A percentile compares a stretch with the other conserved stretches of the same genome.
Evolutionary conservation across 2,888 invertebrate genomes (phyloP).

Genomic region (Alloscopus bannaensis): DNA sequence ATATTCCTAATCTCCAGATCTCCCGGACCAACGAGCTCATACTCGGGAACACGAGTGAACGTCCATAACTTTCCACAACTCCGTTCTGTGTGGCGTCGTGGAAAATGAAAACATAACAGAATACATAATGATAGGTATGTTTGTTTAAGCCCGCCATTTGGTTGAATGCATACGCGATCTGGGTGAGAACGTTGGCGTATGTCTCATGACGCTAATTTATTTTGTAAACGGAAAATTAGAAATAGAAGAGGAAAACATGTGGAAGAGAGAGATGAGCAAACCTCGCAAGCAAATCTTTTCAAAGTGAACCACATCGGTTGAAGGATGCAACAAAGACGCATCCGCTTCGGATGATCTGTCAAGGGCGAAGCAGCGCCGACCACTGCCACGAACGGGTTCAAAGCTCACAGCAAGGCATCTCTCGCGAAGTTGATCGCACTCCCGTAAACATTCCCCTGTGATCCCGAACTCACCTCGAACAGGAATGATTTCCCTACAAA

Average conservation of each 20-base stretch:
- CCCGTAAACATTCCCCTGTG: constrained; percentile 75
- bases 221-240: constrained; percentile 4
- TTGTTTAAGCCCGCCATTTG: constrained; percentile 11
- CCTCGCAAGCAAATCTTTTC: constrained; percentile 77
- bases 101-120: constrained; percentile 4
- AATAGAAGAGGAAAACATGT: not conserved
- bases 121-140: not conserved
- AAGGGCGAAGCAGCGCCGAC: constrained; percentile 76
- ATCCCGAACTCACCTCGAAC: constrained; percentile 74
- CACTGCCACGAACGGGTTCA: constrained; percentile 74
- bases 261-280: constrained; percentile 56
- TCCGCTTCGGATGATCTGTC: constrained; percentile 75
- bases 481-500: constrained; percentile 74
- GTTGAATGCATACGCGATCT: not conserved
- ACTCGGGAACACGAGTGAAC: constrained; percentile 77
- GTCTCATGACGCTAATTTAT: constrained; percentile 11
- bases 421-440: constrained; percentile 75
- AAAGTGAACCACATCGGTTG: constrained; percentile 76
- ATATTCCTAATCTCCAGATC: constrained; percentile 76
- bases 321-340: constrained; percentile 74
- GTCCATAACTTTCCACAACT: constrained; percentile 76
- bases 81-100: constrained; percentile 72
- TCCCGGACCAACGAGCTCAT: constrained; percentile 76
- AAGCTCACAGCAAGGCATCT: constrained; percentile 75
- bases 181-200: not conserved